Evolutionary conservation across 2,797 vertebrate genomes (phyloP), one percentile per base, ranked within the genome.

Genomic region (Sciurus carolinensis): DNA sequence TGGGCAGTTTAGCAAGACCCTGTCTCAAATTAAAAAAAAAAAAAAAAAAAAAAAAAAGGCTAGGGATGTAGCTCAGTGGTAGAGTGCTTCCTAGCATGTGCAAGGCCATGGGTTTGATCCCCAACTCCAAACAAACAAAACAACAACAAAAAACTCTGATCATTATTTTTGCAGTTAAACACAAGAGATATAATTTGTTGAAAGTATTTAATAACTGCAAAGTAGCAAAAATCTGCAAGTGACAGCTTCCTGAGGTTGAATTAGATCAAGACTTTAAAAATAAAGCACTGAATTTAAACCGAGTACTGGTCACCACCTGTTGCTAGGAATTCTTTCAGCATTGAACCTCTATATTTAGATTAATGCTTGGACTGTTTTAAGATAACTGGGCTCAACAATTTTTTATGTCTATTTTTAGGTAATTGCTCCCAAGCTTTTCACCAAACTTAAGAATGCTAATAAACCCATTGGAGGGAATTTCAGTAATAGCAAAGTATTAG

Each of bases 331-430:
- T 90, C 64, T 94, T 94, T 95, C 72, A 94, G 5, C 92, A 84
- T 87, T 92, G 97, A 94, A 76, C 71, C n/a, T 94, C 72, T 95
- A 1, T 92, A 72, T 94, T 97, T 96, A 92, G 85, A 91, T 24
- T 79, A 95, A 59, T 50, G 76, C 26, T 96, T 93, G 33, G 39
- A 75, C 81, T 97, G 73, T 79, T 96, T 96, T 88, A 90, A 94
- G 92, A 94, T 86, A 89, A 76, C 62, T 54, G 57, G 52, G 28
- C 79, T 97, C 67, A 57, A 44, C 33, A 79, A 18, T 95, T 97
- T 87, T 71, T 90, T 93, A 67, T 44, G 57, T 95, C 92, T 96
- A 95, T 97, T 95, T 97, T 95, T 96, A 97, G 85, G 50, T 90
- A 33, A 90, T 84, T 95, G 33, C 24, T 75, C 44, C 71, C 30